Evolutionary conservation across 2,888 invertebrate genomes (phyloP), one percentile per base, ranked within the genome.

Genomic region (Epistrophella euchroma): DNA sequence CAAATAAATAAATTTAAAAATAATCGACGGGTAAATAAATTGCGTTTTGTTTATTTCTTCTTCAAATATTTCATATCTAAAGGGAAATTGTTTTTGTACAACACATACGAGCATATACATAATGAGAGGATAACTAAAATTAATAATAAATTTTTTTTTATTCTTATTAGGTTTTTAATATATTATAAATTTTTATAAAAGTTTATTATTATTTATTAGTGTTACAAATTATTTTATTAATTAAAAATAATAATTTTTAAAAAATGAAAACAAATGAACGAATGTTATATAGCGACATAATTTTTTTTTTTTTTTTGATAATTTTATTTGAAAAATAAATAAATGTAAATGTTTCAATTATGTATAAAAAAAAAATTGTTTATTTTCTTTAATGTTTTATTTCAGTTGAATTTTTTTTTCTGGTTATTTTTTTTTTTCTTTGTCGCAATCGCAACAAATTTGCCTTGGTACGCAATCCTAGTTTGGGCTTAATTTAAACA

Each of bases 321-420:
- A 88, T 88, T 76, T 45, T 85, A 86, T 85, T 76, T 58, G 70
- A 76, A 47, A 66, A 66, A 66, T 66, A 32, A 84, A 87, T 79
- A 85, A 85, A 80, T 85, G 70, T 77, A 73, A 85, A 85, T 84
- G 80, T 87, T 79, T 77, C 37, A 74, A 83, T 74, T 79, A 79
- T 83, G 78, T 78, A 83, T n/a, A 55, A 37, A 71, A 52, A 55
- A 37, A 71, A 52, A 47, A 13, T 35, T 68, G 68, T 68, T 64
- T 52, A 19, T 70, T 79, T 73, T 64, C 37, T 13, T 25, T 37
- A 37, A 37, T 37, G 17, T 15, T 70, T 35, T 56, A 1, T 37
- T 43, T 52, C n/a, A 19, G 22, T 52, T 66, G 17, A 3, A 7
- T n/a, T 68, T 43, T 47, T 47, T 37, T 28, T 17, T 50, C 9